Conservation (phyloP, 1,140 invertebrate species). For the Drosophila parabipectinata region DNA sequence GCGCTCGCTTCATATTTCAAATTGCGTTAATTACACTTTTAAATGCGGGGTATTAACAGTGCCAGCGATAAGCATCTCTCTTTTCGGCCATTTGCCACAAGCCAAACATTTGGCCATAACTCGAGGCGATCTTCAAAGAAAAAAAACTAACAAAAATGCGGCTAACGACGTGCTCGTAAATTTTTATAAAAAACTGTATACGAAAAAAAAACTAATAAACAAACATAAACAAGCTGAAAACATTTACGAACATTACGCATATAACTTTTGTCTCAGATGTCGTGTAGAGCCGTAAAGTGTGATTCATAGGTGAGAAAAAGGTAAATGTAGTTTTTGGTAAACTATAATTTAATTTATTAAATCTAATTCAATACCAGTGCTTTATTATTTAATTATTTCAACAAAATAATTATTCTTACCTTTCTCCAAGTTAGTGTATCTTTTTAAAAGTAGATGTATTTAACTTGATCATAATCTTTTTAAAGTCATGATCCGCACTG, state of each 20-base stretch:
- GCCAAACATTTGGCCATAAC: slow-evolving; percentile 67
- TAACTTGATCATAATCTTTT: neutral
- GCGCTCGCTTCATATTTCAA: slow-evolving; percentile 64
- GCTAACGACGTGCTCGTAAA: slow-evolving; percentile 65
- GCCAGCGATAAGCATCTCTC: slow-evolving; percentile 68
- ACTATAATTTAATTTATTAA: neutral
- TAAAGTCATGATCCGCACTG: slow-evolving; percentile 1
- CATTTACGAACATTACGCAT: slow-evolving; percentile 63
- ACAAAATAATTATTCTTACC: no score
- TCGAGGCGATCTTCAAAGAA: slow-evolving; percentile 43
- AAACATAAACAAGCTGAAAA: slow-evolving; percentile 33
- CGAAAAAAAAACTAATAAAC: slow-evolving; percentile 18
- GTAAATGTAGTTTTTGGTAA: neutral
- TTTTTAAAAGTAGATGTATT: neutral
- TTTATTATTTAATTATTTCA: no score
- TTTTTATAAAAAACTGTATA: slow-evolving; percentile 58
- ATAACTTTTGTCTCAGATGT: slow-evolving; percentile 33
- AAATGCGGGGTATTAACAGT: slow-evolving; percentile 77
- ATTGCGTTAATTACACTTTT: slow-evolving; percentile 81
- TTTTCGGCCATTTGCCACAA: slow-evolving; percentile 58
- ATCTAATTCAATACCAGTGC: neutral
- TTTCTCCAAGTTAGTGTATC: neutral
- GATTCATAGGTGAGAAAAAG: slow-evolving; percentile 16
- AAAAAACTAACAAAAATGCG: slow-evolving; percentile 29
- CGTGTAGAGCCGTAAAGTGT: slow-evolving; percentile 20